phyloP scores from a whole-genome alignment of 2,797 vertebrate species.

The Mus minutoides region DNA sequence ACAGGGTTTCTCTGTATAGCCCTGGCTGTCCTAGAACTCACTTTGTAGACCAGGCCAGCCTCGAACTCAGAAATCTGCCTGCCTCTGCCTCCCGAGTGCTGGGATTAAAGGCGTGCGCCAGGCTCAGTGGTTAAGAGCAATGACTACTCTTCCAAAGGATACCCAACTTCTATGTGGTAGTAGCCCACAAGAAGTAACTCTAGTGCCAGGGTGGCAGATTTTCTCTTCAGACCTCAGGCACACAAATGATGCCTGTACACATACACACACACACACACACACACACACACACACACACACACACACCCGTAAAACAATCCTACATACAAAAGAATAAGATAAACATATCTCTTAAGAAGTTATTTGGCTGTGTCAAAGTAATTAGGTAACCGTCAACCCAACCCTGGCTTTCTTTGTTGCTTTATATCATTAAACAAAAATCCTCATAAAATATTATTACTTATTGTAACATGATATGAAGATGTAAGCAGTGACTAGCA shows the following conservation, averaged over 20 bases:
- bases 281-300: too few species aligned
- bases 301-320: not conserved
- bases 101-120: too few species aligned
- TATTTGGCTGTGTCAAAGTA: not conserved
- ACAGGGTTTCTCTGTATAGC: too few species aligned
- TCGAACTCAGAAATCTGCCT: too few species aligned
- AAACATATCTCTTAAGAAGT: not conserved
- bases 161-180: not conserved
- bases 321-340: not conserved
- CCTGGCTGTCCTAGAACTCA: too few species aligned
- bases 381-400: not conserved
- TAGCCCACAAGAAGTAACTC: not conserved
- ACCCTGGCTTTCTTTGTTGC: not conserved
- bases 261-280: not conserved
- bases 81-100: too few species aligned
- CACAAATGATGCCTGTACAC: not conserved
- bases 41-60: too few species aligned
- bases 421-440: slow-evolving; percentile 16
- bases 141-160: too few species aligned
- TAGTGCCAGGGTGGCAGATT: not conserved
- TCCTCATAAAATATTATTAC: not conserved
- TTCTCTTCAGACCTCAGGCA: not conserved
- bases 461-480: not conserved
- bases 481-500: not conserved
- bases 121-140: too few species aligned